phyloP scores from a whole-genome alignment of 1,140 invertebrate genomes.

The Bombus confusus region DNA sequence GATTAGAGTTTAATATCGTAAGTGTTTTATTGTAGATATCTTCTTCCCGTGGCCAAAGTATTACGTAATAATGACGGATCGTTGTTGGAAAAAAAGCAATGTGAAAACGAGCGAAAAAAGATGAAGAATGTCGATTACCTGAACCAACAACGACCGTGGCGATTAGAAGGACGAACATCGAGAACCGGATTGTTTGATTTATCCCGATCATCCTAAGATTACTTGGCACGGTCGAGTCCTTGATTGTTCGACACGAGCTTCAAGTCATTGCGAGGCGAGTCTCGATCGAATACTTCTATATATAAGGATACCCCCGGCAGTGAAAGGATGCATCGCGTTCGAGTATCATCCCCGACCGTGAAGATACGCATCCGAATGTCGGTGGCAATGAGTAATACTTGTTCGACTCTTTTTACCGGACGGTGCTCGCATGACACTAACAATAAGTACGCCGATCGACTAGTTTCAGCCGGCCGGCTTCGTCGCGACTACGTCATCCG shows the following conservation, averaged over 20 bases:
- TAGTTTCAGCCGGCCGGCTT: conserved; percentile 30
- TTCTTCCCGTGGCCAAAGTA: neutral
- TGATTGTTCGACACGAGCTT: neutral
- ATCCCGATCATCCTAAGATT: neutral
- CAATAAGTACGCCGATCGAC: neutral
- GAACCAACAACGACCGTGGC: conserved; percentile 2
- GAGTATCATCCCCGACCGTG: conserved; percentile 37
- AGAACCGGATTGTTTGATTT: neutral
- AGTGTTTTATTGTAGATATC: neutral
- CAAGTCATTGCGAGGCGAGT: conserved; percentile 33
- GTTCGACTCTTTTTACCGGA: conserved; percentile 37
- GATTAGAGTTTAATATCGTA: neutral
- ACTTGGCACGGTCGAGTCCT: neutral
- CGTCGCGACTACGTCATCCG: conserved; percentile 50
- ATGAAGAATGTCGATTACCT: conserved; percentile 30
- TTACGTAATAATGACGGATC: neutral
- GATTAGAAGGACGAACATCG: neutral
- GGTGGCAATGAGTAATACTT: conserved; percentile 54
- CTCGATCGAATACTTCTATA: conserved; percentile 50
- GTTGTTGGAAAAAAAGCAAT: neutral
- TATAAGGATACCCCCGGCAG: conserved; percentile 62
- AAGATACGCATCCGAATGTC: neutral
- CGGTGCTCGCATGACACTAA: neutral
- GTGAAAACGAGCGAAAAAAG: neutral
- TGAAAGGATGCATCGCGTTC: conserved; percentile 50